Percentiles rank a stretch among this genome's conserved stretches.
These are phyloP conservation scores for Edolisoma coerulescens DNA, from an alignment of 2,113 vertebrate genomes.

Conservation along the genomic window DNA sequence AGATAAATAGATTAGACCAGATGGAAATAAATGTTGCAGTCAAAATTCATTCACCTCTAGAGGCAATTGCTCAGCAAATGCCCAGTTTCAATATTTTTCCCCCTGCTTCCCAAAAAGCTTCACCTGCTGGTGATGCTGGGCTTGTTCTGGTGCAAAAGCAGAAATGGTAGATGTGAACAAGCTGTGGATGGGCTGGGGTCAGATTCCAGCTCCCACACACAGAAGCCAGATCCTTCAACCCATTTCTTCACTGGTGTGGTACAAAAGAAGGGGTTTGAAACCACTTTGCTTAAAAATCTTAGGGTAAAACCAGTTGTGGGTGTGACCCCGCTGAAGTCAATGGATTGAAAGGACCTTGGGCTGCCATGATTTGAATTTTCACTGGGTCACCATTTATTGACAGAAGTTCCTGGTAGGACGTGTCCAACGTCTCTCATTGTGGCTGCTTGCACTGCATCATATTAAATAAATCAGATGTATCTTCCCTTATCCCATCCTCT, in stretches of 20 bases:
- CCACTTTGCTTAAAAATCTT: background rate
- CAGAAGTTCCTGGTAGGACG: background rate
- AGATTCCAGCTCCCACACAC: background rate
- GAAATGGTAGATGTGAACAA: background rate
- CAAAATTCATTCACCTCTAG: background rate
- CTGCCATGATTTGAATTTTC: background rate
- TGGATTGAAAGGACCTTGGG: background rate
- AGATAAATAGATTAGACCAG: background rate
- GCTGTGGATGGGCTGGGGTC: background rate
- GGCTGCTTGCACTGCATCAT: background rate
- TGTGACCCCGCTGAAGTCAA: background rate
- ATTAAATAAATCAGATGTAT: background rate
- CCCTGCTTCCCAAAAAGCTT: background rate
- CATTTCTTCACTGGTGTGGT: background rate
- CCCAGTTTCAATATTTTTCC: rapidly evolving
- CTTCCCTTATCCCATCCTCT: background rate
- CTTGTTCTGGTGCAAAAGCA: background rate
- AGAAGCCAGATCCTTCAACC: background rate
- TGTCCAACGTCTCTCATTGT: background rate
- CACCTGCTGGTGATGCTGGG: background rate
- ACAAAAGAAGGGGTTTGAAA: background rate
- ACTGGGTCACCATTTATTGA: background rate
- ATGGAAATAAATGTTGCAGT: background rate
- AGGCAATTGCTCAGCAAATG: constrained; percentile 1
- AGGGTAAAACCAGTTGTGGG: background rate